Evolutionary conservation across 2,113 vertebrate genomes (phyloP), one percentile per base, ranked within the genome.

Genomic region (Dermatemys mawii): DNA sequence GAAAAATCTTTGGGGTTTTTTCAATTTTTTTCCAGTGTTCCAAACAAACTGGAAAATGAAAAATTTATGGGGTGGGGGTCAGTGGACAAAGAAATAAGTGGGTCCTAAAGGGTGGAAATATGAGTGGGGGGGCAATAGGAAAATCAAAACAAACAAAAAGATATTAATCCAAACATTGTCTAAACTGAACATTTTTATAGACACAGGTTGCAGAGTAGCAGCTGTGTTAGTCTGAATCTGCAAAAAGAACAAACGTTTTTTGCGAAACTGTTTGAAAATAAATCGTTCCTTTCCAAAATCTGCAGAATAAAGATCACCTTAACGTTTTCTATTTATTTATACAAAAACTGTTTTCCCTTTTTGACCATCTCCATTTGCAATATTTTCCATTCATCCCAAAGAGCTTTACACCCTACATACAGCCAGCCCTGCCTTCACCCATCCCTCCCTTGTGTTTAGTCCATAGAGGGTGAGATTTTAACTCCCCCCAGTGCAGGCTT

Each of bases 231-330:
- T n/a, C n/a, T n/a, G n/a, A n/a, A n/a, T n/a, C n/a, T n/a, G n/a
- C n/a, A n/a, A n/a, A n/a, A n/a, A n/a, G n/a, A n/a, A n/a, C n/a
- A n/a, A n/a, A 19, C 3, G 17, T n/a, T 67, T 67, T 70, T 38
- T 70, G 63, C 63, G 38, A 70, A 70, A 70, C 19, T 38, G 17
- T 70, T 38, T 21, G 63, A n/a, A 38, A 38, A 70, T 9, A 70
- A 38, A 9, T 38, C 1, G 3, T 22, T 70, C 63, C 35, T 38
- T 70, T 70, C n/a, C 63, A n/a, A 19, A 67, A 67, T 35, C 32
- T 38, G 9, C 41, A 21, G 81, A 57, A 2, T 44, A 35, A 60
- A 83, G 86, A 60, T 0, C 0, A 79, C 3, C 14, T 44, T 76
- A 11, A 46, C 2, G 7, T 27, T 76, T 41, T 57, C 55, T n/a